Base-by-base conservation (phyloP, 2,888 invertebrate genomes). In the Hemistola chrysoprasaria region DNA sequence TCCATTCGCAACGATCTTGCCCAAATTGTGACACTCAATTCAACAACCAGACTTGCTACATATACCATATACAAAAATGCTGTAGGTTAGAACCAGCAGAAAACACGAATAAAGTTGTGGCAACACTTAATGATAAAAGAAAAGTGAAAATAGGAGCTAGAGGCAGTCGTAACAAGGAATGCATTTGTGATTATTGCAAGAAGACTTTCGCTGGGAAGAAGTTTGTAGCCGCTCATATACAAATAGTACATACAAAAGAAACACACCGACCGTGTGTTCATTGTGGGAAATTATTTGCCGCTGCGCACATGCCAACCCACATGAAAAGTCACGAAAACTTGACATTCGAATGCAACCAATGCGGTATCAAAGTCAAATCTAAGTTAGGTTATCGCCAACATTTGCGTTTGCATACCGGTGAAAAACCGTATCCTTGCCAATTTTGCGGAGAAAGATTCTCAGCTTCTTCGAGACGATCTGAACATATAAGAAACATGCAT, bases 301-400 rank as follows among this genome's bases (percentile, higher is more conserved):
- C 82, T 0, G 86, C 84, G 0, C 80, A 78, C 30, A 86, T 87
- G 86, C 59, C 74, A 0, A 71, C 75, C 0, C 86, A 87, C 47
- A 38, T 85, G 0, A 82, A 78, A 47, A 71, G 58, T 6, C 86
- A 87, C 30, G 60, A 64, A 3, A 22, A 47, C 0, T 46, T 51
- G 1, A 40, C 47, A 0, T 85, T 53, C 30, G 70, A 67, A 4
- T 87, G 86, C 47, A 64, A 68, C 0, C 60, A 71, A 3, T 87
- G 86, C 22, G 76, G 73, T 0, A 52, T 76, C 0, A 35, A 70
- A 0, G 56, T 87, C 0, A 80, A 77, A 49, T 71, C 75, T 0
- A 80, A 71, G 22, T 48, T 85, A 0, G 86, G 86, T 0, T 79
- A 76, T 20, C 58, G 54, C 0, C 86, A 86, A 36, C 86, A 87